These are phyloP conservation scores for Xestia ashworthii DNA, from an alignment of 2,888 invertebrate species.

Conservation along the genomic window DNA sequence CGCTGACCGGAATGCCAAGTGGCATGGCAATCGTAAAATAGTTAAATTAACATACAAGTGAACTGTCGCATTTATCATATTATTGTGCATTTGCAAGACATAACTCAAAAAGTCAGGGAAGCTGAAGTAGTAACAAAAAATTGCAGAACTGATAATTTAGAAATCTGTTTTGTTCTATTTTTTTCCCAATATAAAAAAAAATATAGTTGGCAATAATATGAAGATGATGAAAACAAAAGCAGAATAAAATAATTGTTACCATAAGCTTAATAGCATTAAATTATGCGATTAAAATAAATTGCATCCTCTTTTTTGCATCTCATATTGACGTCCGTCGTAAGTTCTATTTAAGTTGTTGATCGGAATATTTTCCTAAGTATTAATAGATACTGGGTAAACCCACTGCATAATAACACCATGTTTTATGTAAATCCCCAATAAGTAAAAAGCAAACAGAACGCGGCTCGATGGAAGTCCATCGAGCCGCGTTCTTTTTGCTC, in stretches of 20 bases:
- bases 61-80: not conserved
- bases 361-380: not conserved
- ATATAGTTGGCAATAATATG: not conserved
- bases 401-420: not conserved
- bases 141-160: not conserved
- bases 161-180: constrained; percentile 15
- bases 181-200: not conserved
- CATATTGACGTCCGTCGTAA: constrained; percentile 3
- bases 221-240: not conserved
- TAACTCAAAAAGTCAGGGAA: not conserved
- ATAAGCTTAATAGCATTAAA: not conserved
- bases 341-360: constrained; percentile 11
- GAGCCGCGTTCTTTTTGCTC: too few relatives aligned
- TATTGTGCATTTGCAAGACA: not conserved
- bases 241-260: not conserved
- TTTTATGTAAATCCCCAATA: not conserved
- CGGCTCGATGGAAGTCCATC: not conserved
- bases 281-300: not conserved
- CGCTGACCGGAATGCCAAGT: not conserved
- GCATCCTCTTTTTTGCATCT: not conserved
- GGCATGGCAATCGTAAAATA: not conserved
- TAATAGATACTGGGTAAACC: not conserved
- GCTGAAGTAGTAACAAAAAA: not conserved
- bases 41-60: not conserved
- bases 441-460: not conserved